Evolutionary conservation across 1,140 invertebrate species (phyloP), one percentile per base, ranked within the genome.

Genomic region (Aphaenogaster ashmeadi): DNA sequence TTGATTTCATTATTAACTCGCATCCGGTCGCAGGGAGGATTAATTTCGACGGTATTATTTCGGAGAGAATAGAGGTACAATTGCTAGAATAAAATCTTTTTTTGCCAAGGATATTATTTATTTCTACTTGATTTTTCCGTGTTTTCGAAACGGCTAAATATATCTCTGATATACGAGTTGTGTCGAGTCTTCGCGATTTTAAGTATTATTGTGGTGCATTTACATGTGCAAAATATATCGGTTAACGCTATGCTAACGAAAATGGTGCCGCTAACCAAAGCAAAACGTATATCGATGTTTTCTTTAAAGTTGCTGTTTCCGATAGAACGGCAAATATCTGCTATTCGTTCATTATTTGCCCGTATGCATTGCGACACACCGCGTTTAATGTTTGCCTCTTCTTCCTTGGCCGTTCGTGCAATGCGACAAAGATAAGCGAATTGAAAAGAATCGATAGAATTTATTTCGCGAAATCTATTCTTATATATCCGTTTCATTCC

Each of bases 101-200:
- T 50, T 38, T 36, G 27, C 27, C 27, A 4, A 4, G 1, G 8
- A 15, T 8, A 11, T 47, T 27, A 80, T 89, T 77, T 69, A 86
- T 80, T 87, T 60, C 36, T 36, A 21, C 2, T 13, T 15, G 33
- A 79, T 58, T n/a, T 15, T 27, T n/a, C 5, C 38, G 69, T 75
- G 13, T 79, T 86, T 75, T 85, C 44, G n/a, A 72, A 88, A 72
- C 21, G 41, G n/a, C 36, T 69, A 80, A 86, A 74, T 88, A 74
- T 60, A 21, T 72, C 80, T 87, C 60, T 71, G 11, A 77, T 71
- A 69, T 44, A 71, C 54, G 52, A 86, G 52, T 18, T 64, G 38
- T 56, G 18, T 9, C 33, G 58, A 21, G 5, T 50, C 36, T 11
- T 44, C 15, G 13, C 44, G 15, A 67, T 80, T 27, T 74, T 60